These are phyloP conservation scores for Gymnodraco acuticeps DNA, from an alignment of 2,797 vertebrate genomes.

Conservation along the genomic window DNA sequence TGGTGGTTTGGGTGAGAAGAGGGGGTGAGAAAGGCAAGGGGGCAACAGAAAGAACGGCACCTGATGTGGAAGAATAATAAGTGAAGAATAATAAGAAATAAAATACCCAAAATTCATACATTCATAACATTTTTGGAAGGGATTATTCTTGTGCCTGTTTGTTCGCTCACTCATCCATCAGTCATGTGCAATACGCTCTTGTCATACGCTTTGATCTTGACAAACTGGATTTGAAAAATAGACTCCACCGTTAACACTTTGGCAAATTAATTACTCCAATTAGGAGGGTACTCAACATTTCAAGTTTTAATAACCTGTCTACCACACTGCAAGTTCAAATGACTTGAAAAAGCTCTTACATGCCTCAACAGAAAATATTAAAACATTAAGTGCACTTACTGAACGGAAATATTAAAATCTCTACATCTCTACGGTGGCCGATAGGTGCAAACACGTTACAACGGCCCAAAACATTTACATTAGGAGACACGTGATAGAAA, in stretches of 20 bases:
- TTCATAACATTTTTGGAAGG: constrained; percentile 25
- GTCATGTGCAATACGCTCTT: constrained; percentile 23
- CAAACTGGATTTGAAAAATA: constrained; percentile 44
- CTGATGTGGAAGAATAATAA: constrained; percentile 67
- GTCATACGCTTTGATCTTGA: constrained; percentile 50
- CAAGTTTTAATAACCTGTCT: constrained; percentile 72
- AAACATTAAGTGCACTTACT: constrained; percentile 53
- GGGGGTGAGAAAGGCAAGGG: constrained; percentile 21
- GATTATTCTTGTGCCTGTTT: constrained; percentile 46
- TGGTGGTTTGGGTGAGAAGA: constrained; percentile 37
- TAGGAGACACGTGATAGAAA: no score
- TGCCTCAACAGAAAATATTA: constrained; percentile 34
- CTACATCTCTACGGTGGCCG: neutral
- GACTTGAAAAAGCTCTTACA: constrained; percentile 56
- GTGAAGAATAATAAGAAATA: constrained; percentile 26
- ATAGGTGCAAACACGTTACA: no score
- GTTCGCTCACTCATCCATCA: constrained; percentile 52
- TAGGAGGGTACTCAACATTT: constrained; percentile 67
- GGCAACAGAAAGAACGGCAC: constrained; percentile 61
- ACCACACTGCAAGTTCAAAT: constrained; percentile 59
- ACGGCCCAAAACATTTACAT: no score
- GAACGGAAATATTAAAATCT: constrained; percentile 32
- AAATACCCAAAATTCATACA: constrained; percentile 32
- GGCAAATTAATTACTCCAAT: constrained; percentile 78
- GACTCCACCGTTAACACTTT: constrained; percentile 49